Base-by-base conservation (phyloP, 2,797 vertebrate species). In the Graptemys geographica region DNA sequence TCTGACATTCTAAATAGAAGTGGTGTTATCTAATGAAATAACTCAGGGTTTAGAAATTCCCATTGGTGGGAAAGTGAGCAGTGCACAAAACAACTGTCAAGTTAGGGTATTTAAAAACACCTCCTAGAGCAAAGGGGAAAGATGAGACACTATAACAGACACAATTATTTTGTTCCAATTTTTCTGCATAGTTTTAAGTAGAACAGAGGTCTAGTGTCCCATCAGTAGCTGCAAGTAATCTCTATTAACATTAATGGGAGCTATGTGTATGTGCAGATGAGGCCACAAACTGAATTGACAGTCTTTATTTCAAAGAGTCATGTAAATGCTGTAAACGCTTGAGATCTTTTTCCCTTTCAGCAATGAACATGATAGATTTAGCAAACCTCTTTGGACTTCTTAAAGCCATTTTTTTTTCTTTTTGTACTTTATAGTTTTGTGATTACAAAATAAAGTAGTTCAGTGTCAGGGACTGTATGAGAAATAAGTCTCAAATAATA, bases 1-100 rank as follows among this genome's bases (percentile, higher is more conserved):
- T 79, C 83, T 96, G 90, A 94, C 92, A 94, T 97, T 96, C 96
- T 97, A 96, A 97, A 96, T 95, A 96, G 65, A 3, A 1, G n/a
- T 83, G 57, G 79, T 85, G 79, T 93, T 97, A 86, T 84, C 90
- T 93, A 97, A 96, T 87, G 89, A 96, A 94, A 94, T 89, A 97
- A 96, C 85, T 95, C 0, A 1, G 11, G 41, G 55, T 92, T 94
- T 96, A 72, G 91, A 93, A 95, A 97, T 84, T 82, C 90, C 44
- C 53, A n/a, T 83, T 81, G 85, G 76, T 93, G 79, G 79, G 94
- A 95, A 95, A 85, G 19, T 27, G 25, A 51, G 37, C 33, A 37
- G 31, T 25, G 4, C 53, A 87, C n/a, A 87, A 96, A 95, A 86
- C 37, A 93, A 72, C 72, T 87, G 33, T 37, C 83, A 81, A 90